A percentile compares a stretch with the other conserved stretches of the same genome.
Conservation (phyloP, 2,797 vertebrate genomes). For the Salmo trutta region DNA sequence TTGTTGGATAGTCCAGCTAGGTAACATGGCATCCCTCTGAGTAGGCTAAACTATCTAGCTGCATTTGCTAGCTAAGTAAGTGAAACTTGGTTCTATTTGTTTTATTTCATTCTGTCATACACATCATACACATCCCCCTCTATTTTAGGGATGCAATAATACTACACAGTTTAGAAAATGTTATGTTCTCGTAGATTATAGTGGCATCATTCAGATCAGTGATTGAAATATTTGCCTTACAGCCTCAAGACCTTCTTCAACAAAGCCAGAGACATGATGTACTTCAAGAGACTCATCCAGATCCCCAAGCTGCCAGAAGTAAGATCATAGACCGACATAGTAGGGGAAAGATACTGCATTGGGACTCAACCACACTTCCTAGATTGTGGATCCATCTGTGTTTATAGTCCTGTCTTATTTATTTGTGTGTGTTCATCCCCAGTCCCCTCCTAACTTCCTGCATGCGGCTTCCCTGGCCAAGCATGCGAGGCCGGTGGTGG, state of each 20-base stretch:
- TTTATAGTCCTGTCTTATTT: too few relatives aligned
- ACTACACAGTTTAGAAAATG: neutral
- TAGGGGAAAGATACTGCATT: neutral
- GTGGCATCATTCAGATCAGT: neutral
- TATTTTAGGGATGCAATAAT: neutral
- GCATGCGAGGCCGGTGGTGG: constrained; percentile 95
- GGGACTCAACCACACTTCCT: neutral
- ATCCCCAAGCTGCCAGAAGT: constrained; percentile 95
- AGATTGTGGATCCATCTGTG: too few relatives aligned
- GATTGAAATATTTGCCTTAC: constrained; percentile 20
- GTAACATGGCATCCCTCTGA: too few relatives aligned
- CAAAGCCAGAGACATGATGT: constrained; percentile 92
- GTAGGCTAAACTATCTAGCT: too few relatives aligned
- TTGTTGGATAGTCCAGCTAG: too few relatives aligned
- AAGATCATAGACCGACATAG: constrained; percentile 37
- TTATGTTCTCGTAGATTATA: neutral
- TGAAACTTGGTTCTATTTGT: neutral
- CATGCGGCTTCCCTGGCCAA: constrained; percentile 91
- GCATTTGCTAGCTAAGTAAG: too few relatives aligned
- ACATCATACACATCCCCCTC: neutral
- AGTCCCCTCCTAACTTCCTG: constrained; percentile 95
- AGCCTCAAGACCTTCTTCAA: constrained; percentile 96
- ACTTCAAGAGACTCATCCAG: constrained; percentile 97
- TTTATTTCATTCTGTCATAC: neutral
- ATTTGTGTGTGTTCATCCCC: neutral